Percentiles rank a stretch among this genome's conserved stretches.
Conservation (phyloP, 2,888 invertebrate genomes). For the Latrodectus hesperus region DNA sequence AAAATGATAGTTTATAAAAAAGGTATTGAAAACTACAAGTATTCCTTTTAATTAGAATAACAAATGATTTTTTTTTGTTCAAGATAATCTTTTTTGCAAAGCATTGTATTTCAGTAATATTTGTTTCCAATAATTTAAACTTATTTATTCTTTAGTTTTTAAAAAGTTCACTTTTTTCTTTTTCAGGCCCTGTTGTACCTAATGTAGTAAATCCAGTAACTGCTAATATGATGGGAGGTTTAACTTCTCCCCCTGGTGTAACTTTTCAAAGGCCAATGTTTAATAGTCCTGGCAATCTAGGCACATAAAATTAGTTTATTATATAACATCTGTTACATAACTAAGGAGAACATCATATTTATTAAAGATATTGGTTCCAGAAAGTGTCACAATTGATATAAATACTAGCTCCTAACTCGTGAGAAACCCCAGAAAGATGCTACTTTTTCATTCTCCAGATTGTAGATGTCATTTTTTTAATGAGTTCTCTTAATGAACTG, state of each 20-base stretch:
- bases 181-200: slow-evolving; percentile 35
- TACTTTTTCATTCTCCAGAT: no score
- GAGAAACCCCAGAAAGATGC: neutral
- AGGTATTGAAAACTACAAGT: no score
- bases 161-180: neutral
- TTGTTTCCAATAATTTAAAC: no score
- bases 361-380: neutral
- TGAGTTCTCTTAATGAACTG: no score
- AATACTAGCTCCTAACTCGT: neutral
- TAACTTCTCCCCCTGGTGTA: slow-evolving; percentile 57
- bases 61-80: no score
- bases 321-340: neutral
- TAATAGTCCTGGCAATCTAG: slow-evolving; percentile 64
- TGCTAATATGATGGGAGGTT: slow-evolving; percentile 32
- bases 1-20: no score
- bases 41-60: no score
- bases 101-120: no score
- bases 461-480: no score
- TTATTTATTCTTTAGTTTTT: no score
- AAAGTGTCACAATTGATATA: neutral
- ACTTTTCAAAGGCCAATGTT: slow-evolving; percentile 52
- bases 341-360: neutral
- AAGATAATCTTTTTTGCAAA: no score
- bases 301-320: slow-evolving; percentile 31
- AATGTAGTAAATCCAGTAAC: slow-evolving; percentile 38